A percentile compares a stretch with the other conserved stretches of the same genome.
Evolutionary conservation across 2,797 vertebrate genomes (phyloP).

Genomic region (Rhinichthys osculus): DNA sequence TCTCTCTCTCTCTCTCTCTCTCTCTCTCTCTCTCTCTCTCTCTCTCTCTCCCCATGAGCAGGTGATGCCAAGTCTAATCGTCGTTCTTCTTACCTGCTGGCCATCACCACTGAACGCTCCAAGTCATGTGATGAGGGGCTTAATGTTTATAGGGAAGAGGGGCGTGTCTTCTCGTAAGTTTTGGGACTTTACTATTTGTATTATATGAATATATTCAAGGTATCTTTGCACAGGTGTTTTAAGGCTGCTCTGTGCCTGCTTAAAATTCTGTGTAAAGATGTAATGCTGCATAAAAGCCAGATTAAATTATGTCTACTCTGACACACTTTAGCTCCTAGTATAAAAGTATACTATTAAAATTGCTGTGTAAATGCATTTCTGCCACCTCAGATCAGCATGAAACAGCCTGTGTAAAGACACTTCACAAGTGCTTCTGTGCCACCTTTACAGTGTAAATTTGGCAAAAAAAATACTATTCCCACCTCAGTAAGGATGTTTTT

Average conservation of each 20-base stretch:
- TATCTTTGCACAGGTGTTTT: neutral
- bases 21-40: constrained; percentile 5
- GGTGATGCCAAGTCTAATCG: constrained; percentile 93
- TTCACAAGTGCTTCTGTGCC: neutral
- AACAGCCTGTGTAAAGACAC: neutral
- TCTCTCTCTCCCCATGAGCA: constrained; percentile 73
- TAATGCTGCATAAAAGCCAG: neutral
- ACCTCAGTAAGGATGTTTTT: neutral
- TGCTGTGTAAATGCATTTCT: neutral
- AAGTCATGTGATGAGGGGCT: constrained; percentile 98
- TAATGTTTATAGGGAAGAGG: constrained; percentile 91
- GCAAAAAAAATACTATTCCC: neutral
- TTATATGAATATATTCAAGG: neutral
- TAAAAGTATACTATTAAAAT: neutral
- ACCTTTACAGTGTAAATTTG: neutral
- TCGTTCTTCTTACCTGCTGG: constrained; percentile 96
- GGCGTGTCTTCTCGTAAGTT: constrained; percentile 86
- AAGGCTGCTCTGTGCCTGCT: neutral
- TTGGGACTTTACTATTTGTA: neutral
- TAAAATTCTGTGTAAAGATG: neutral
- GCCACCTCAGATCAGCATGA: neutral
- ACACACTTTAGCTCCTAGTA: neutral
- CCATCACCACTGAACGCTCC: constrained; percentile 95
- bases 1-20: constrained; percentile 25
- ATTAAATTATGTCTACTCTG: neutral